Conservation (phyloP, 2,888 invertebrate genomes). For the Chouioia cunea region DNA sequence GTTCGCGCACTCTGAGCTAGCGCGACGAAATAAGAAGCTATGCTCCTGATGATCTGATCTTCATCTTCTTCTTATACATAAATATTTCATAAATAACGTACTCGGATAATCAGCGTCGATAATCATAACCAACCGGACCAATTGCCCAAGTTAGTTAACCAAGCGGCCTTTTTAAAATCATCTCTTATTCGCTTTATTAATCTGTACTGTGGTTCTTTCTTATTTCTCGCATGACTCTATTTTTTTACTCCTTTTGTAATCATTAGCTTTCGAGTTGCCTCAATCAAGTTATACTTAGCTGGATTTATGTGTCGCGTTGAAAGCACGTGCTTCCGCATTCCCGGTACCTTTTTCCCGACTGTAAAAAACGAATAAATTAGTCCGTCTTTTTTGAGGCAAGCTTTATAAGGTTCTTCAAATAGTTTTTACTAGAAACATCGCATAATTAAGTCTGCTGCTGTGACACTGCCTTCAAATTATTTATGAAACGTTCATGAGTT, state of each 20-base stretch:
- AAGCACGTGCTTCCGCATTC: not conserved
- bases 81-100: constrained; percentile 63
- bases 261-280: too few species aligned
- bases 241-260: not conserved
- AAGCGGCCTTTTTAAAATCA: not conserved
- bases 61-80: constrained; percentile 55
- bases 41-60: not conserved
- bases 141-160: constrained; percentile 23
- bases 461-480: too few species aligned
- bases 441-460: too few species aligned
- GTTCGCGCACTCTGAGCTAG: constrained; percentile 31
- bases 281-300: not conserved
- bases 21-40: constrained; percentile 6
- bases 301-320: not conserved
- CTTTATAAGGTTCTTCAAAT: too few species aligned
- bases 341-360: too few species aligned
- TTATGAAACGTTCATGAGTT: too few species aligned
- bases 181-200: constrained; percentile 34
- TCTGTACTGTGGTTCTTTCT: constrained; percentile 1
- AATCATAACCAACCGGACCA: constrained; percentile 31
- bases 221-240: not conserved
- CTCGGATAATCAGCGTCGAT: constrained; percentile 54
- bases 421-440: too few species aligned
- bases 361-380: too few species aligned
- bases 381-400: too few species aligned